Percentiles rank a stretch among this genome's conserved stretches.
Conservation (phyloP, 2,888 invertebrate species). For the Epinotia bilunana region DNA sequence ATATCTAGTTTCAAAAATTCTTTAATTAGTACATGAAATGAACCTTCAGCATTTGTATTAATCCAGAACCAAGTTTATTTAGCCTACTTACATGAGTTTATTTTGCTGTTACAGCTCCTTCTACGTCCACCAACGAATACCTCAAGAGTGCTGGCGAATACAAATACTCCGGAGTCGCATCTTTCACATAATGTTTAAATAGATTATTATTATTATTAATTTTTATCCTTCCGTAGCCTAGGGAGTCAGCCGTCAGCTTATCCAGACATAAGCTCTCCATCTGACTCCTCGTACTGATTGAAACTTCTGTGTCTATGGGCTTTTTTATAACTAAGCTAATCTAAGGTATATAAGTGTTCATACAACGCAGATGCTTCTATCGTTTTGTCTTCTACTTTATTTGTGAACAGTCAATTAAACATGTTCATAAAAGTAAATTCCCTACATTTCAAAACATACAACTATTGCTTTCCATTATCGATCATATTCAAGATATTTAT, state of each 20-base stretch:
- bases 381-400: background rate
- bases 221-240: background rate
- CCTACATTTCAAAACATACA: background rate
- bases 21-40: no score
- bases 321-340: constrained; percentile 20
- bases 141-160: constrained; percentile 37
- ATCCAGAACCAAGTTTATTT: no score
- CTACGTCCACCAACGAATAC: constrained; percentile 3
- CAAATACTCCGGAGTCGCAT: constrained; percentile 35
- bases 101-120: constrained; percentile 18
- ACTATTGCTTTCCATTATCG: background rate
- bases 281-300: constrained; percentile 13
- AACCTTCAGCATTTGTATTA: no score
- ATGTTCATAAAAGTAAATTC: no score
- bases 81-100: no score
- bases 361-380: constrained; percentile 35
- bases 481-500: no score
- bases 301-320: constrained; percentile 25
- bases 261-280: constrained; percentile 19
- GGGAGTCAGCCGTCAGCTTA: constrained; percentile 31
- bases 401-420: background rate
- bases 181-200: constrained; percentile 26
- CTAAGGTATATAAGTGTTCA: constrained; percentile 27
- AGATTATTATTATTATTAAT: background rate
- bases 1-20: background rate